Conservation (phyloP, 2,888 invertebrate species). For the Meta bourneti region DNA sequence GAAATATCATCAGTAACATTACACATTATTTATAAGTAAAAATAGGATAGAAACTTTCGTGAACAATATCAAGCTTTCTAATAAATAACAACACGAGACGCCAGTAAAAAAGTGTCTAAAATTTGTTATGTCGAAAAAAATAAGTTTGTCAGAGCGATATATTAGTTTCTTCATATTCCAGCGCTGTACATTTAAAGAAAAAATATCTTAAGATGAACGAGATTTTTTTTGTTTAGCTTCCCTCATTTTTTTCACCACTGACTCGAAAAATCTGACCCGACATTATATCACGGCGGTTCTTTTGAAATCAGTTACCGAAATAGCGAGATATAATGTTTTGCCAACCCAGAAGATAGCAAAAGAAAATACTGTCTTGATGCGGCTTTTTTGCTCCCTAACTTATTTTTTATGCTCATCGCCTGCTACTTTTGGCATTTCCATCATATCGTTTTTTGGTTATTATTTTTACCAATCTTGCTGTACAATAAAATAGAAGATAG, state of each 20-base stretch:
- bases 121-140: conserved; percentile 12
- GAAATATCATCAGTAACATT: neutral
- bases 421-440: neutral
- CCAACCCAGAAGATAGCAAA: neutral
- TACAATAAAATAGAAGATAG: neutral
- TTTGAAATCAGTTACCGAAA: conserved; percentile 46
- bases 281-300: conserved; percentile 28
- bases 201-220: conserved; percentile 12
- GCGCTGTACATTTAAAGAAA: neutral
- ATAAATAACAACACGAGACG: conserved; percentile 7
- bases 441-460: neutral
- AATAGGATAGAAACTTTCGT: neutral
- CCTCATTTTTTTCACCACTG: conserved; percentile 16
- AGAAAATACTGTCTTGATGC: neutral
- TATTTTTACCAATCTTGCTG: neutral
- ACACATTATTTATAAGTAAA: neutral
- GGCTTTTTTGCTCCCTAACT: neutral
- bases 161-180: conserved; percentile 19
- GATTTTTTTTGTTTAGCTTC: conserved; percentile 2
- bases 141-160: conserved; percentile 2
- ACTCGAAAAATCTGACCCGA: conserved; percentile 35
- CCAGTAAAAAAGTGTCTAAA: neutral
- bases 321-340: conserved; percentile 19
- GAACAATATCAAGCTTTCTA: conserved; percentile 9
- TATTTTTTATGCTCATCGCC: neutral